These are phyloP conservation scores for Tinamus guttatus DNA, from an alignment of 2,113 vertebrate species.

Conservation along the genomic window DNA sequence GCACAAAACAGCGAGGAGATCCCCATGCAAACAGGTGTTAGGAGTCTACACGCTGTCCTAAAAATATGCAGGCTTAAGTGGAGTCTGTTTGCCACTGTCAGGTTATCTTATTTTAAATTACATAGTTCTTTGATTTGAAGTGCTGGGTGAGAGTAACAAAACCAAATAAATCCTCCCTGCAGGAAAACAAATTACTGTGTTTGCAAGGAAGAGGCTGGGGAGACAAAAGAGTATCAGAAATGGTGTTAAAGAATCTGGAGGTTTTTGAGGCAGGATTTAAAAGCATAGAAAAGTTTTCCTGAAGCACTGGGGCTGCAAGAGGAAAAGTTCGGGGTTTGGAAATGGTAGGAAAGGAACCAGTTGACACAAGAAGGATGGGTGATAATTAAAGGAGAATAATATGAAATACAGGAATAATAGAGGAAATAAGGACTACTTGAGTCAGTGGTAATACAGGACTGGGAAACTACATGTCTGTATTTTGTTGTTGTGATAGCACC, in stretches of 20 bases:
- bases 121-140: constrained; percentile 40
- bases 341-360: background rate
- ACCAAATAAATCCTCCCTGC: constrained; percentile 49
- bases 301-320: background rate
- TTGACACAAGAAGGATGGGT: background rate
- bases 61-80: background rate
- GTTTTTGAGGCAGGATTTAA: constrained; percentile 1
- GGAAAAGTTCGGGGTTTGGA: background rate
- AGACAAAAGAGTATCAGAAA: background rate
- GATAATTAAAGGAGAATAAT: background rate
- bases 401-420: background rate
- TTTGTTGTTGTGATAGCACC: background rate
- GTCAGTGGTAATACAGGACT: background rate
- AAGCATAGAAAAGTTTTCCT: background rate
- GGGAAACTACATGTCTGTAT: background rate
- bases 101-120: constrained; percentile 40
- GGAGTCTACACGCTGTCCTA: background rate
- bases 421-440: background rate
- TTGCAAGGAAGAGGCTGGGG: background rate
- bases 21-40: background rate
- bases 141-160: constrained; percentile 42
- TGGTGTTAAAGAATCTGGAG: background rate
- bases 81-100: constrained; percentile 21
- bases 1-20: background rate
- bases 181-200: constrained; percentile 37